phyloP scores from a whole-genome alignment of 30 jellyfish, hydroid and myxozoan species.

The Nemopilema nomurai region DNA sequence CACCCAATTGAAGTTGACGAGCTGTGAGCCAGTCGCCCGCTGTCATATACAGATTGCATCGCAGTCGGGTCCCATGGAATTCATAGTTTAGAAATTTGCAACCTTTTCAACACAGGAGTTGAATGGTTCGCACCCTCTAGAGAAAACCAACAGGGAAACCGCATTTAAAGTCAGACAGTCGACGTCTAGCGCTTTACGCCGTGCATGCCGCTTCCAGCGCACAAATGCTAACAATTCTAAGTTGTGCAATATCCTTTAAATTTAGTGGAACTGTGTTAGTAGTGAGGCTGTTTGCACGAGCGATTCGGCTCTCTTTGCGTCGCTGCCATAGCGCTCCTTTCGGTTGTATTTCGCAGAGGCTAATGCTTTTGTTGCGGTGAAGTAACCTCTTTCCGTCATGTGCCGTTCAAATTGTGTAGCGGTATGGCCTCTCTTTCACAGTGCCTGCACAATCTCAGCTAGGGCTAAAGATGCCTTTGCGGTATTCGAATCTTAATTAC shows the following conservation, averaged over 20 bases:
- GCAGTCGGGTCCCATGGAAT: not conserved
- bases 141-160: not conserved
- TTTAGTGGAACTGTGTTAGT: not conserved
- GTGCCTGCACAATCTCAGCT: not conserved
- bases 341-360: not conserved
- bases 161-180: not conserved
- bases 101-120: not conserved
- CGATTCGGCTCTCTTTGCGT: not conserved
- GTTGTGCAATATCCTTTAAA: not conserved
- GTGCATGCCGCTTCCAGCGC: not conserved
- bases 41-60: not conserved
- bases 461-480: not conserved
- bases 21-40: not conserved
- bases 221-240: not conserved
- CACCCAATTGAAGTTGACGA: not conserved
- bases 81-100: not conserved
- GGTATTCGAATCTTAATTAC: not conserved
- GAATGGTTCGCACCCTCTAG: not conserved
- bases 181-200: not conserved
- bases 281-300: not conserved
- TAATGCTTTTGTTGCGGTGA: not conserved
- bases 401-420: not conserved
- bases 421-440: not conserved
- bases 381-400: not conserved
- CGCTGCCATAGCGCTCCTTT: not conserved